Conservation (phyloP, 1,140 invertebrate genomes). For the Tetraneura akinire region DNA sequence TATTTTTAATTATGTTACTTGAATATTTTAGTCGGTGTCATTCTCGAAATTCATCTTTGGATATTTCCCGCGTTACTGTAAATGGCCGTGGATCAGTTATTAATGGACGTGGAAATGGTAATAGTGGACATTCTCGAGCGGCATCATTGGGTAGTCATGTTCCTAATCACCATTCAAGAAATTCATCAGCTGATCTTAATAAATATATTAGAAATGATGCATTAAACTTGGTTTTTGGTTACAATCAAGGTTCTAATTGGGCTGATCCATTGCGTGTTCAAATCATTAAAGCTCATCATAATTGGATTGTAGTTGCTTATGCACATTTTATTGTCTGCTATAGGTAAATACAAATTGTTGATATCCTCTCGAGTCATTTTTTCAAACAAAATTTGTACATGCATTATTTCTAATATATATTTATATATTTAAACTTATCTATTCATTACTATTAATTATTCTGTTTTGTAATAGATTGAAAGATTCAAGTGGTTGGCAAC, state of each 20-base stretch:
- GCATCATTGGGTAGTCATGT: conserved; percentile 79
- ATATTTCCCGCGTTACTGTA: conserved; percentile 66
- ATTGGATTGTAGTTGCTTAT: conserved; percentile 96
- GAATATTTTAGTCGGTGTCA: conserved; percentile 59
- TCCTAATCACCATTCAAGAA: conserved; percentile 76
- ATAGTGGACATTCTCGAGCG: conserved; percentile 74
- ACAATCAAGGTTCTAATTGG: conserved; percentile 69
- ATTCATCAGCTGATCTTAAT: conserved; percentile 77
- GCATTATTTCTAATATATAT: too few species aligned
- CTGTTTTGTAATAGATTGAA: conserved; percentile 69
- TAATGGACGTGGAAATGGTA: conserved; percentile 55
- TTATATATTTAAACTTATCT: too few species aligned
- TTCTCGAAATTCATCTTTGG: conserved; percentile 78
- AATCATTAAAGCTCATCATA: conserved; percentile 95
- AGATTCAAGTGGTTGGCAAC: conserved; percentile 94
- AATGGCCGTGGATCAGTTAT: conserved; percentile 59
- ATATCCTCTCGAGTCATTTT: not conserved
- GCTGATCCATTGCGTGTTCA: conserved; percentile 84
- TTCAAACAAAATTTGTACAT: too few species aligned
- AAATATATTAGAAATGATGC: conserved; percentile 74
- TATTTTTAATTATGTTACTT: not conserved
- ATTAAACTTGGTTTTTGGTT: conserved; percentile 66
- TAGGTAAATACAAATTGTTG: conserved; percentile 66
- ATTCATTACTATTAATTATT: not conserved
- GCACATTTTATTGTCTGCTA: conserved; percentile 94